Evolutionary conservation across 2,797 vertebrate species (phyloP), one percentile per base, ranked within the genome.

Genomic region (Ctenopoma kingsleyae): DNA sequence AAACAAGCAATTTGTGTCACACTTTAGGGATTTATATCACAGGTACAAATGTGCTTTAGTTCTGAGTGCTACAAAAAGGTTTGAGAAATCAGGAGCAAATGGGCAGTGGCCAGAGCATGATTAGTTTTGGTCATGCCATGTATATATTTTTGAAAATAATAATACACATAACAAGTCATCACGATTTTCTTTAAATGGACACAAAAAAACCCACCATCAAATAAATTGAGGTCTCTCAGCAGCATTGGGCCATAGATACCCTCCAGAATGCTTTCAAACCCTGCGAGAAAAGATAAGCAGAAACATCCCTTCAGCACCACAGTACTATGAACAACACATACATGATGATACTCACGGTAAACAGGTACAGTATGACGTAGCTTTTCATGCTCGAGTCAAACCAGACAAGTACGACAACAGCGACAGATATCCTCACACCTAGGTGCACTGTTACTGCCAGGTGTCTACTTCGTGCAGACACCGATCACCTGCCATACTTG

Each of bases 251-350:
- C 98, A 96, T 97, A 99, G 93, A 99, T 96, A 92, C 97, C 98
- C 95, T 98, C 97, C 94, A 99, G 95, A 92, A 99, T 99, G 94
- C 96, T 98, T 95, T 99, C 98, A 94, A 99, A 98, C 85, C 98
- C 98, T 99, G 91, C 66, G 92, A 90, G 75, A 80, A 17, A 86
- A 56, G 62, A 65, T 0, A 9, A 27, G 75, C 32, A 78, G 3
- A 74, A 36, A 65, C 19, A 53, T n/a, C 8, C 13, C 0, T 30
- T 69, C 17, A 58, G 36, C 11, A 13, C 12, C 2, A 44, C 49
- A 2, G 19, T 44, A n/a, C 35, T 6, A 6, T 1, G 0, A 63
- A 36, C 11, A 17, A 12, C 12, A 32, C 1, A 9, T 1, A 10
- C 1, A 55, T 46, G 27, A 17, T 15, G 9, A 3, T 30, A 8